These are phyloP conservation scores for Leucoptera coffeella DNA, from an alignment of 2,888 invertebrate species.

Conservation along the genomic window DNA sequence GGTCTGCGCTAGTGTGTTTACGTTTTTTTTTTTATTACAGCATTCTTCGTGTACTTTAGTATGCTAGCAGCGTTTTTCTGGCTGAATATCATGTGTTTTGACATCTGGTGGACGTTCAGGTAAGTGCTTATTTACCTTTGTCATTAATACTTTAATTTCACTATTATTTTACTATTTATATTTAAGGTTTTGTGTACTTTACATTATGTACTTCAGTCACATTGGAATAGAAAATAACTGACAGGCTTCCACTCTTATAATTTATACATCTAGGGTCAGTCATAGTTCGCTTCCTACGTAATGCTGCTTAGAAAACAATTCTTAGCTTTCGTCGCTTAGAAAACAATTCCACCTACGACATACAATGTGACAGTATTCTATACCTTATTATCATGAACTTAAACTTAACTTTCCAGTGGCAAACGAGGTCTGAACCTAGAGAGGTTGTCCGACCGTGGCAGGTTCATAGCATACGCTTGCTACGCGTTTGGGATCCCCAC, in stretches of 20 bases:
- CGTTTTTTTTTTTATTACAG: conserved; percentile 34
- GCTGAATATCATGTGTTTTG: conserved; percentile 72
- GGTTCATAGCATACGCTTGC: conserved; percentile 22
- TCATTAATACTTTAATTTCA: background rate
- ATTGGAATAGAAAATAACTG: too few species aligned
- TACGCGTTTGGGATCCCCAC: conserved; percentile 35
- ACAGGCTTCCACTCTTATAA: too few species aligned
- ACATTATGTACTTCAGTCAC: too few species aligned
- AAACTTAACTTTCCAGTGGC: conserved; percentile 18
- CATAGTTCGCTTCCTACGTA: too few species aligned
- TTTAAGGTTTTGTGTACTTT: too few species aligned
- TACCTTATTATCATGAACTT: too few species aligned
- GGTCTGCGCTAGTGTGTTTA: background rate
- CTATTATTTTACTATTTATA: too few species aligned
- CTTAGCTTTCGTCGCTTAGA: too few species aligned
- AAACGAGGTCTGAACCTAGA: conserved; percentile 22
- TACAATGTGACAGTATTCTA: too few species aligned
- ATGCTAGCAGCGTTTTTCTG: conserved; percentile 64
- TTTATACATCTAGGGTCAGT: too few species aligned
- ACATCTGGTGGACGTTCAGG: conserved; percentile 76
- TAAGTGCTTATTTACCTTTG: conserved; percentile 13
- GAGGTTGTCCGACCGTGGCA: conserved; percentile 15
- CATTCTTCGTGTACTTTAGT: conserved; percentile 55
- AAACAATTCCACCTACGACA: too few species aligned
- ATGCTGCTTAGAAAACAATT: too few species aligned